Conservation (phyloP, 2,888 invertebrate species). For the Dimorphilus gyrociliatus region DNA sequence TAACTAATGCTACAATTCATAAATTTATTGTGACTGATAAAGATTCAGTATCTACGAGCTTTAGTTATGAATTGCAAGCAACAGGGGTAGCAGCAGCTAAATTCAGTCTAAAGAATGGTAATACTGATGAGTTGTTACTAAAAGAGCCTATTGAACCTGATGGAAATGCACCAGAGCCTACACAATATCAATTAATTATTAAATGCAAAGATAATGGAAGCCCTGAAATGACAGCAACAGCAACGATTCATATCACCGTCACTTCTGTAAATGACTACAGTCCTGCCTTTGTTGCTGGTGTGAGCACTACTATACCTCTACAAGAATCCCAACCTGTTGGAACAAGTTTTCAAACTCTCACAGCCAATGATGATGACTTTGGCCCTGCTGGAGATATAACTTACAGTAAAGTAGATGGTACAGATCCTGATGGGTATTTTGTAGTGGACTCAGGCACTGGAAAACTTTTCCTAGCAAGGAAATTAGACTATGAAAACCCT, state of each 20-base stretch:
- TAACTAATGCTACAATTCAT: conserved; percentile 4
- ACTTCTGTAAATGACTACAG: conserved; percentile 21
- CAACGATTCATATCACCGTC: conserved; percentile 13
- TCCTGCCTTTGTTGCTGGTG: conserved; percentile 16
- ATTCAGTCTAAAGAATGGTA: no score
- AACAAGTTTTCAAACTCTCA: conserved; percentile 13
- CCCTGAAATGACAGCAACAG: conserved; percentile 11
- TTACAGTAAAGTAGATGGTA: conserved; percentile 17
- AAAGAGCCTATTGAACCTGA: no score
- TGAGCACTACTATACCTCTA: conserved; percentile 11
- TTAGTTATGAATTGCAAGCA: no score
- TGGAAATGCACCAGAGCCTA: no score
- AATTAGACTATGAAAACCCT: conserved; percentile 13
- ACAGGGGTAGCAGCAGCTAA: no score
- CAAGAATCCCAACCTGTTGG: conserved; percentile 17
- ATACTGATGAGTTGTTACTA: no score
- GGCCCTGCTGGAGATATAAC: conserved; percentile 14
- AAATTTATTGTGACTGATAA: no score
- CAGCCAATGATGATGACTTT: conserved; percentile 17
- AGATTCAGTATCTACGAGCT: conserved; percentile 15
- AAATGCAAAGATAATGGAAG: conserved; percentile 16
- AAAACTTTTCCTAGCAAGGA: conserved; percentile 7
- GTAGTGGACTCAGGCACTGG: conserved; percentile 8
- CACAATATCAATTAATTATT: conserved; percentile 13
- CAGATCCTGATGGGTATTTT: conserved; percentile 17